These are phyloP conservation scores for Bucco capensis DNA, from an alignment of 2,113 vertebrate genomes.

Conservation along the genomic window DNA sequence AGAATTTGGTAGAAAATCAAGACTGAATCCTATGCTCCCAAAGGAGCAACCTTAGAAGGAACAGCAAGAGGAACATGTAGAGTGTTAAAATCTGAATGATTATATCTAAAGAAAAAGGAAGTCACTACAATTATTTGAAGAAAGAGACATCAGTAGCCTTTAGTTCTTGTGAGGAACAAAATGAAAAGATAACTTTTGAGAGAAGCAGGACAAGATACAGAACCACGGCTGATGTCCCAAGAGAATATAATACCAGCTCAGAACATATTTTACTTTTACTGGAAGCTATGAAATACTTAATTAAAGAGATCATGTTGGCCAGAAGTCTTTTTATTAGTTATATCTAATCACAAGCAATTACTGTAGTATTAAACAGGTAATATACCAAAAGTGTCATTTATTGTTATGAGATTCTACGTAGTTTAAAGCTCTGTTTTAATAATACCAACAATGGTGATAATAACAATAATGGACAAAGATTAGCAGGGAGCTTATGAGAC, in stretches of 20 bases:
- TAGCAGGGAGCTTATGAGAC: not conserved
- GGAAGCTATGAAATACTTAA: conserved; percentile 22
- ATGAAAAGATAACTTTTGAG: not conserved
- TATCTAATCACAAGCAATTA: conserved; percentile 42
- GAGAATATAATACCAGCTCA: not conserved
- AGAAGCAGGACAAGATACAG: not conserved
- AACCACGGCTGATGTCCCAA: not conserved
- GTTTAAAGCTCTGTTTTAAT: conserved; percentile 3
- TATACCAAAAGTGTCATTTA: conserved; percentile 24
- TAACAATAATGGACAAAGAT: not conserved
- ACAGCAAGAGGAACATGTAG: not conserved
- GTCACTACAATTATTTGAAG: not conserved
- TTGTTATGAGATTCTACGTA: not conserved
- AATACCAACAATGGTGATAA: not conserved
- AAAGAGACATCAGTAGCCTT: not conserved
- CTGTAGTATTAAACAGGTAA: conserved; percentile 7
- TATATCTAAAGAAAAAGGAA: not conserved
- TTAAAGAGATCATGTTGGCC: conserved; percentile 11
- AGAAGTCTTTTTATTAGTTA: conserved; percentile 27
- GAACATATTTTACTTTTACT: conserved; percentile 6
- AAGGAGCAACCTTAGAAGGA: not conserved
- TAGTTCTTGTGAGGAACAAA: not conserved
- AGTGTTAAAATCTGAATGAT: not conserved
- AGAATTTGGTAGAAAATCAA: not conserved
- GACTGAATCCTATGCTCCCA: not conserved